phyloP scores from a whole-genome alignment of 2,888 invertebrate genomes.

The Campoplex nolae region DNA sequence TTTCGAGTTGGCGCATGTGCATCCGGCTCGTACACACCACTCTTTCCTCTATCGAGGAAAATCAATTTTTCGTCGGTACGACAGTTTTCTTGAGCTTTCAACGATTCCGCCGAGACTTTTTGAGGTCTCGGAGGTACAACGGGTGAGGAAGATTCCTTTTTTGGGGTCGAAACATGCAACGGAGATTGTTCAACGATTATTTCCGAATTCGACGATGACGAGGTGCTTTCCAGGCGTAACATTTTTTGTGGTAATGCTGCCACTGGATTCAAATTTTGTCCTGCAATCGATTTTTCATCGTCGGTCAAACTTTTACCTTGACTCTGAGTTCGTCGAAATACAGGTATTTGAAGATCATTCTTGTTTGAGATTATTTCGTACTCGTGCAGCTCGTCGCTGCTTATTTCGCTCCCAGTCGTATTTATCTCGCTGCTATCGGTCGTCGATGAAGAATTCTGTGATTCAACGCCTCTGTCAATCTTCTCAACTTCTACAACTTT shows the following conservation, averaged over 20 bases:
- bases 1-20: constrained; percentile 33
- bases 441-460: constrained; percentile 62
- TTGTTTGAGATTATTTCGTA: constrained; percentile 76
- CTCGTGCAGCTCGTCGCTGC: constrained; percentile 81
- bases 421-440: constrained; percentile 77
- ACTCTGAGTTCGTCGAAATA: neutral
- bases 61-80: constrained; percentile 43
- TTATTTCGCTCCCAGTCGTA: constrained; percentile 78
- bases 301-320: constrained; percentile 1
- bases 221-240: constrained; percentile 1
- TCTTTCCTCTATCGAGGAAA: neutral
- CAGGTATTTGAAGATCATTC: constrained; percentile 13
- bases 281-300: constrained; percentile 2
- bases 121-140: constrained; percentile 22
- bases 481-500: constrained; percentile 20
- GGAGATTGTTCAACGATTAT: neutral
- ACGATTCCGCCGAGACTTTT: constrained; percentile 5
- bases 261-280: neutral
- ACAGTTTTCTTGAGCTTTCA: constrained; percentile 18
- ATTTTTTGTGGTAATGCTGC: constrained; percentile 39
- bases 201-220: neutral
- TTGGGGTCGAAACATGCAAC: constrained; percentile 32
- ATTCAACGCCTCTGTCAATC: constrained; percentile 9
- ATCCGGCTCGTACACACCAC: constrained; percentile 11
- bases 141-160: constrained; percentile 44